Evolutionary conservation across 2,113 vertebrate species (phyloP), one percentile per base, ranked within the genome.

Genomic region (Alligator sinensis): DNA sequence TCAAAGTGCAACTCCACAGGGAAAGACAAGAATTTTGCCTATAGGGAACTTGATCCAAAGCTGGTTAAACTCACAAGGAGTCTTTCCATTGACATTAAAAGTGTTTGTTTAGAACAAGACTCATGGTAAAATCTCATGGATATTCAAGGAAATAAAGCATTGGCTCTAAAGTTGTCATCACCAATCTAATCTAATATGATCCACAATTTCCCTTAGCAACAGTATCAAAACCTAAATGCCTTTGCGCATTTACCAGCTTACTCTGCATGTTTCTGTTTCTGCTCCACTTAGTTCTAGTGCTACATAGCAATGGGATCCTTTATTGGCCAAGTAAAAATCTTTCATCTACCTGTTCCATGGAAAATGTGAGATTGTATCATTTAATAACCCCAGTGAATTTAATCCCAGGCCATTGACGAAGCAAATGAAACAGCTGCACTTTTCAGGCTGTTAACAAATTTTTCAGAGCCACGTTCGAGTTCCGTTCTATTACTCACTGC

Each of bases 341-440:
- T 77, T 92, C 85, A 70, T 66, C 92, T 80, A 84, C 90, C 84
- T 18, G 84, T 82, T 94, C 87, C 81, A 88, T 1, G 3, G 28
- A 86, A 90, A 95, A 92, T 22, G 64, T 96, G 84, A 64, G 89
- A 72, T 96, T 82, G 95, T 82, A 88, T 90, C 61, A 79, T 84
- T 75, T 59, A 89, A 97, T 93, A 96, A 97, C 89, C 79, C 91
- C 87, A 95, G 92, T 92, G 94, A 96, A 96, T 96, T 95, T 88
- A 96, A 92, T 91, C 92, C n/a, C 80, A 85, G 91, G 90, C 94
- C 63, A 79, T n/a, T 59, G 94, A 90, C 91, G 86, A 97, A 95
- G 80, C 87, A 86, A 89, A 96, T 94, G 92, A 83, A 96, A 93
- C 96, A 96, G 96, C 95, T 97, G 96, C 77, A 91, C 6, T n/a